phyloP scores from a whole-genome alignment of 2,113 vertebrate genomes.

The Campylorhamphus procurvoides region DNA sequence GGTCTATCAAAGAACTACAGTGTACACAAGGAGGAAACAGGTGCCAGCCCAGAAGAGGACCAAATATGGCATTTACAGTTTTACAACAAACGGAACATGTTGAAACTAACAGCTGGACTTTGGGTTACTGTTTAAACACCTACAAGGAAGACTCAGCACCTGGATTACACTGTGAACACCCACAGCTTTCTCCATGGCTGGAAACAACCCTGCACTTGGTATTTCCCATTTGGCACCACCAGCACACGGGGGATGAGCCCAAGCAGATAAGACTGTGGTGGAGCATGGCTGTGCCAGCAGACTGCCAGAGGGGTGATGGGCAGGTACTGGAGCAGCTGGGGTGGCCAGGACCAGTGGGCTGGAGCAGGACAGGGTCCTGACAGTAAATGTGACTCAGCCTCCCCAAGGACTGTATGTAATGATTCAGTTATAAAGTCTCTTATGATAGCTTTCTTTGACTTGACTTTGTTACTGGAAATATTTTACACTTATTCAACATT shows the following conservation, averaged over 20 bases:
- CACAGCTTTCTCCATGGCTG: accelerated
- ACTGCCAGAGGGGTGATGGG: background rate
- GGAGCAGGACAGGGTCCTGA: too few species aligned
- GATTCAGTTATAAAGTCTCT: background rate
- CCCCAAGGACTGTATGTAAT: background rate
- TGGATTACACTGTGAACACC: background rate
- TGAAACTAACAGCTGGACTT: background rate
- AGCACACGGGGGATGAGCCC: background rate
- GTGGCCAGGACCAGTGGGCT: background rate
- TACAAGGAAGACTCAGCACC: background rate
- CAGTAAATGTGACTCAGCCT: background rate
- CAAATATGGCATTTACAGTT: background rate
- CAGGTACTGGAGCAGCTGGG: background rate
- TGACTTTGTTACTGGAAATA: background rate
- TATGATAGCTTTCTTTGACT: background rate
- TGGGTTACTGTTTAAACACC: background rate
- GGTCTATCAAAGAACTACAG: background rate
- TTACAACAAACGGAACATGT: background rate
- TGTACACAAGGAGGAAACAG: background rate
- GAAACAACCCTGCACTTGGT: background rate
- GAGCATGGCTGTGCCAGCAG: accelerated
- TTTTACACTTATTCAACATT: background rate
- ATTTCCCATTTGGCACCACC: background rate
- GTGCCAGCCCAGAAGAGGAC: background rate
- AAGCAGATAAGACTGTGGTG: accelerated